These are phyloP conservation scores for Polydrusus tereticollis DNA, from an alignment of 2,888 invertebrate genomes.

Conservation along the genomic window DNA sequence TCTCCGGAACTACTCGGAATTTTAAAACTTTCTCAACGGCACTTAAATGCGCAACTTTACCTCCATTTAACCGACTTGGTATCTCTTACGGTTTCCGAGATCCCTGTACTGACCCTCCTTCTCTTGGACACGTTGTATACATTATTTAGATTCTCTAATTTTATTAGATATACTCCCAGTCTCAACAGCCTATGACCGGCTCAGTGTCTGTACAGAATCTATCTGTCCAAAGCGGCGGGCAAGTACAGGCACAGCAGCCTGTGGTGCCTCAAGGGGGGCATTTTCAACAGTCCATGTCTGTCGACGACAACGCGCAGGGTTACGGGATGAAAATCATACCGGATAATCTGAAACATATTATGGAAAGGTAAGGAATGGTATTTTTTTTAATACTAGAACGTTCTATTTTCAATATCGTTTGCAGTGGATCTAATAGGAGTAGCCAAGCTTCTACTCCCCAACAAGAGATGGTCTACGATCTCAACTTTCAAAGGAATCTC, in stretches of 20 bases:
- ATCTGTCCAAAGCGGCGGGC: constrained; percentile 24
- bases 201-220: constrained; percentile 59
- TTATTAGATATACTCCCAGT: constrained; percentile 37
- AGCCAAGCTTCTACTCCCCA: constrained; percentile 76
- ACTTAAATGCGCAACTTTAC: too few species aligned
- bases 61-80: too few species aligned
- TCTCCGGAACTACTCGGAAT: too few species aligned
- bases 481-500: constrained; percentile 75
- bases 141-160: neutral
- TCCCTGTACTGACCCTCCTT: too few species aligned
- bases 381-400: too few species aligned
- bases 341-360: constrained; percentile 66
- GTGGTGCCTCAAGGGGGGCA: constrained; percentile 26
- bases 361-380: constrained; percentile 56
- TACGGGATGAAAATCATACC: constrained; percentile 58
- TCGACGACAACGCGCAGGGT: constrained; percentile 57
- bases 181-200: constrained; percentile 51
- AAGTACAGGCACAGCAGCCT: constrained; percentile 31
- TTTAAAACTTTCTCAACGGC: too few species aligned
- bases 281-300: constrained; percentile 56
- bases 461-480: constrained; percentile 75
- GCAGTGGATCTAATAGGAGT: constrained; percentile 65
- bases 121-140: too few species aligned
- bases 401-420: constrained; percentile 31
- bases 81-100: too few species aligned